Base-by-base conservation (phyloP, 1,140 invertebrate genomes). In the Agraylea sexmaculata region DNA sequence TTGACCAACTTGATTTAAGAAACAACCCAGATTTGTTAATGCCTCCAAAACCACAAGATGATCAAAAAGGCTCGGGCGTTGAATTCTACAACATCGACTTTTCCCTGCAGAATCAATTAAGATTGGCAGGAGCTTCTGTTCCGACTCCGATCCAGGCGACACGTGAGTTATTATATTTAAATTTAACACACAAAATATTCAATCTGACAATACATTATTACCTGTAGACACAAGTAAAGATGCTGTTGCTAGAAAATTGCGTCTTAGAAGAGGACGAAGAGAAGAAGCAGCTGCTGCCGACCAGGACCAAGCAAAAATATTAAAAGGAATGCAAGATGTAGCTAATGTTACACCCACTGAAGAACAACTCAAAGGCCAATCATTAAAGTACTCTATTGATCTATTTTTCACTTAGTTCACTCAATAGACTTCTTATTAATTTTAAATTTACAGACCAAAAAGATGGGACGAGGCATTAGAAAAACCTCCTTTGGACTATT, bases 41-140 rank as follows among this genome's bases (percentile, higher is more conserved):
- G 88, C 95, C 96, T 1, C 93, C 95, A 10, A 97, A 96, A 67
- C 94, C 91, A 0, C 77, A 71, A 2, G 82, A 85, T 57, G 59
- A 77, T n/a, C 74, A 80, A 48, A 73, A 77, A 50, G 83, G 84
- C 3, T 74, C 80, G n/a, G 87, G 87, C 2, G 69, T 89, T 11
- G 83, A 95, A 58, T 99, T 88, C 68, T 99, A 99, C 61, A 99
- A 99, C 52, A 95, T 99, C 39, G 95, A 99, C 64, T 99, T 99
- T 69, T 96, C 92, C 0, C 69, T 99, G 17, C 88, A 92, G 69
- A 87, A 87, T 56, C 93, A 99, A 56, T 58, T 98, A 17, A 69
- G 89, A 42, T 60, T 96, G 40, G 94, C 93, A 33, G 94, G 93
- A 1, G 92, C 92, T 8, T 80, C 80, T 37, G 77, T 88, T 16